Base-by-base conservation (phyloP, 2,797 vertebrate genomes). In the Artibeus lituratus region DNA sequence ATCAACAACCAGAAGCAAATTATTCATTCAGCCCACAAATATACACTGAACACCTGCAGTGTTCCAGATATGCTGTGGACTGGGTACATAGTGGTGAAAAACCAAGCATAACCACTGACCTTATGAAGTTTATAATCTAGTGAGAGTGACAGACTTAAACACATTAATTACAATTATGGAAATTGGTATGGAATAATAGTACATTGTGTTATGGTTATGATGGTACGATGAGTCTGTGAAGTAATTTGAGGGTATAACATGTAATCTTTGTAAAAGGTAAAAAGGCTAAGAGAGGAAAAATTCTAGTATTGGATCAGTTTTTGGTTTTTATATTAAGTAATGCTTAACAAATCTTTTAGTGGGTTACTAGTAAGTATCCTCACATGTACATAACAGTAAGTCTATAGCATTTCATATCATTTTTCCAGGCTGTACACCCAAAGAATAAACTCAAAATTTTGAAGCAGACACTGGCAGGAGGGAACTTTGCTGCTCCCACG, bases 321-420 rank as follows among this genome's bases (percentile, higher is more conserved):
- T 97, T 92, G 57, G n/a, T 74, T 67, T 57, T 73, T 55, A 51
- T 88, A 72, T 83, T 83, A 90, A 84, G 26, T 85, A 94, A 81
- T 84, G n/a, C 26, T 91, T 93, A 91, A 57, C 77, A 88, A 81
- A 49, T 55, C 53, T 89, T 69, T 70, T 87, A 88, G 59, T 90
- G 83, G 26, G 51, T 53, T 82, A 69, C 24, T 77, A 87, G 19
- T 74, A 73, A 88, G 21, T 62, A 69, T 39, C 1, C 22, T 87
- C 24, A 35, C 3, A 26, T 26, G 4, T 49, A 51, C 39, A 53
- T 76, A 93, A 72, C 49, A 81, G n/a, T 86, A 86, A 92, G 11
- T 51, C 18, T 10, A 3, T 29, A 4, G 26, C 14, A 77, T 93
- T 55, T 87, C n/a, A 47, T 81, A 29, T 65, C 19, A 59, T 65